phyloP scores from a whole-genome alignment of 1,140 invertebrate species.

The Daktulosphaira vitifoliae region DNA sequence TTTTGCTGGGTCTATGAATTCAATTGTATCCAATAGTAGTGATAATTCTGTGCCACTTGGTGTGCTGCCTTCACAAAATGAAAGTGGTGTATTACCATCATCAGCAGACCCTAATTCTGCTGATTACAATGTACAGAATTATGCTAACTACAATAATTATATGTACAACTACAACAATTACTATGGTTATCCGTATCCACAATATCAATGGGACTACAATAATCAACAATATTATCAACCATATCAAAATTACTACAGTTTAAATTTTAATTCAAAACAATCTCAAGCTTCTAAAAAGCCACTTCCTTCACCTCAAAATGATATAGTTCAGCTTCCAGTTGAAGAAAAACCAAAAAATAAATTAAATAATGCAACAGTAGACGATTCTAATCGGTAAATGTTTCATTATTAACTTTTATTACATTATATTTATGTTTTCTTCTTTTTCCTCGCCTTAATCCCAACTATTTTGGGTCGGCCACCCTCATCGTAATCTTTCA shows the following conservation, averaged over 20 bases:
- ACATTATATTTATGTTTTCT: not conserved
- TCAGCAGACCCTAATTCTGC: not conserved
- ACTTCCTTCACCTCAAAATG: not conserved
- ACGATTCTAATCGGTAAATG: constrained; percentile 15
- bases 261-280: constrained; percentile 24
- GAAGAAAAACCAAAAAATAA: constrained; percentile 26
- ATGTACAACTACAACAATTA: constrained; percentile 17
- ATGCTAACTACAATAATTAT: constrained; percentile 13
- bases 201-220: constrained; percentile 31
- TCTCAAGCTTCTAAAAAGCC: not conserved
- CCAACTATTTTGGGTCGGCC: too few relatives aligned
- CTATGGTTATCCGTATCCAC: constrained; percentile 30
- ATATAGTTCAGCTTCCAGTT: constrained; percentile 17
- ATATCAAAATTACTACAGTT: constrained; percentile 30
- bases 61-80: not conserved
- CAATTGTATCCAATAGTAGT: not conserved
- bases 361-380: not conserved
- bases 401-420: not conserved
- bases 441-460: too few relatives aligned
- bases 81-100: not conserved
- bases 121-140: constrained; percentile 15
- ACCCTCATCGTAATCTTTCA: too few relatives aligned
- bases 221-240: constrained; percentile 33
- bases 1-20: not conserved
- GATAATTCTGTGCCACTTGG: constrained; percentile 7